These are phyloP conservation scores for Sprattus sprattus DNA, from an alignment of 2,113 vertebrate species.

Conservation along the genomic window DNA sequence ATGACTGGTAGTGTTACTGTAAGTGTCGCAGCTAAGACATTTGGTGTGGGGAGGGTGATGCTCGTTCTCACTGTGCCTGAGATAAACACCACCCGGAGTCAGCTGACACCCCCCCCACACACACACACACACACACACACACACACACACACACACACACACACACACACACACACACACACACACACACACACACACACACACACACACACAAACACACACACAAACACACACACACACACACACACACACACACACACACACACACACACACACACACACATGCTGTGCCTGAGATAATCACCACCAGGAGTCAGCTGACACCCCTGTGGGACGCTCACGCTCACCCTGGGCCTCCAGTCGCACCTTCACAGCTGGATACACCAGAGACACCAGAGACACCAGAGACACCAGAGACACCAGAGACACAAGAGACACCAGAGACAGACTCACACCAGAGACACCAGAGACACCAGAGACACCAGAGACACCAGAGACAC, in stretches of 20 bases:
- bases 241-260: too few species aligned
- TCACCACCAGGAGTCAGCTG: slow-evolving; percentile 21
- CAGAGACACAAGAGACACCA: too few species aligned
- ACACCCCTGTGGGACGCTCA: background rate
- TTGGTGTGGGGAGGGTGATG: background rate
- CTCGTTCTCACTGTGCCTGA: slow-evolving; percentile 14
- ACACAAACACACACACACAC: too few species aligned
- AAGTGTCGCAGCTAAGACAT: background rate
- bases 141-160: too few species aligned
- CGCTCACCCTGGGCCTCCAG: background rate
- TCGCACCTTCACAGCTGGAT: background rate
- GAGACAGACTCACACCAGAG: too few species aligned
- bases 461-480: too few species aligned
- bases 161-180: too few species aligned
- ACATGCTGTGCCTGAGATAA: slow-evolving; percentile 22
- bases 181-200: too few species aligned
- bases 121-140: too few species aligned
- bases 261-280: too few species aligned
- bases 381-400: background rate
- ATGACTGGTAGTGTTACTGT: background rate
- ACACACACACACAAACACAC: too few species aligned
- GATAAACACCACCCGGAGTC: slow-evolving; percentile 28
- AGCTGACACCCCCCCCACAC: background rate
- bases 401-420: background rate
- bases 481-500: too few species aligned